Percentiles rank a stretch among this genome's conserved stretches.
These are phyloP conservation scores for Phallusia fumigata DNA, from an alignment of 23 tunicate genomes.

Conservation along the genomic window DNA sequence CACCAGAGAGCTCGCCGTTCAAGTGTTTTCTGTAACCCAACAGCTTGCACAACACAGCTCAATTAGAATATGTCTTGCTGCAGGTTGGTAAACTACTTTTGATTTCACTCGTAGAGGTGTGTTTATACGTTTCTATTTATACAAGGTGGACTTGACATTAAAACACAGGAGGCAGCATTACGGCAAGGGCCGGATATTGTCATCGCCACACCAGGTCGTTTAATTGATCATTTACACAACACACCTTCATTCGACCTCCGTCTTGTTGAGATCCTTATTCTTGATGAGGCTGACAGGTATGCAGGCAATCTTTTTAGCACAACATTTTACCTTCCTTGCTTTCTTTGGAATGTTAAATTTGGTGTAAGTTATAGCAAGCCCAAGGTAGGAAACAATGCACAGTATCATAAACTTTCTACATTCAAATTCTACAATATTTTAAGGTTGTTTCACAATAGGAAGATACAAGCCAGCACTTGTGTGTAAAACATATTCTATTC, in stretches of 20 bases:
- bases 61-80: conserved; percentile 75
- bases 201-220: conserved; percentile 92
- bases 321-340: no score
- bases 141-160: conserved; percentile 85
- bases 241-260: conserved; percentile 78
- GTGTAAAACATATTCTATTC: no score
- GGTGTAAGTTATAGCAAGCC: no score
- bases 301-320: no score
- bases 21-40: conserved; percentile 74
- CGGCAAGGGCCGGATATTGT: conserved; percentile 87
- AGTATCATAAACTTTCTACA: no score
- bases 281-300: conserved; percentile 96
- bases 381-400: no score
- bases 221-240: conserved; percentile 97
- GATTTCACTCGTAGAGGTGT: not conserved
- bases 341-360: no score
- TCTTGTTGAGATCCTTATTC: conserved; percentile 74
- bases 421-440: no score
- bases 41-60: conserved; percentile 73
- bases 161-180: conserved; percentile 82
- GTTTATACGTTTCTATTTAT: not conserved
- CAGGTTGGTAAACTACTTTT: conserved; percentile 28
- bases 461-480: no score
- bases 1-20: conserved; percentile 89
- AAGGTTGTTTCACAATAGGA: no score